Conservation (phyloP, 2,797 vertebrate species). For the Paedocypris micromegethes region DNA sequence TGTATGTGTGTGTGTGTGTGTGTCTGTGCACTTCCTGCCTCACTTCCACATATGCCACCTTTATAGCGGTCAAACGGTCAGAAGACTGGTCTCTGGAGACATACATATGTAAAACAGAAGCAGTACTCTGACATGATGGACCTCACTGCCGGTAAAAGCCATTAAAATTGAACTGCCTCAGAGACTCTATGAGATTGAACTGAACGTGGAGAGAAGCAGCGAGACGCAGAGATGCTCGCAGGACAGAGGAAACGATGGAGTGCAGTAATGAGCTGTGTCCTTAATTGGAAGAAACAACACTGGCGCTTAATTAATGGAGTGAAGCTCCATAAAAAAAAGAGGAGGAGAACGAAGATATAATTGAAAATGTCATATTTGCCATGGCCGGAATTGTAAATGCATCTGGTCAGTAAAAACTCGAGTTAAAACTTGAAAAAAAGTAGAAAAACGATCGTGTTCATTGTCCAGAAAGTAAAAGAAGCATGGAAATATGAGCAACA, state of each 20-base stretch:
- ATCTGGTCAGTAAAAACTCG: neutral
- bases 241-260: constrained; percentile 21
- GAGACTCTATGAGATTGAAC: constrained; percentile 31
- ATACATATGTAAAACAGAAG: constrained; percentile 61
- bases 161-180: constrained; percentile 63
- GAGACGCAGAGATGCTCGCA: constrained; percentile 14
- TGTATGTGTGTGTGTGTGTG: neutral
- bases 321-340: constrained; percentile 35
- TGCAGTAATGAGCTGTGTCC: constrained; percentile 59
- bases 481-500: neutral
- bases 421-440: neutral
- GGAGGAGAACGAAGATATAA: constrained; percentile 18
- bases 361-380: constrained; percentile 17
- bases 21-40: neutral
- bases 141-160: constrained; percentile 63
- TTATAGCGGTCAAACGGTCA: constrained; percentile 49
- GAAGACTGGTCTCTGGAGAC: constrained; percentile 32
- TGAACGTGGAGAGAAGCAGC: constrained; percentile 13
- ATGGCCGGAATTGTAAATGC: constrained; percentile 22
- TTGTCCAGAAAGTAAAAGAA: too few species aligned
- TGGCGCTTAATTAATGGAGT: constrained; percentile 61
- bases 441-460: too few species aligned
- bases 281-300: constrained; percentile 65
- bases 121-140: constrained; percentile 61
- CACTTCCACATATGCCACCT: constrained; percentile 5